These are phyloP conservation scores for Spodoptera littoralis DNA, from an alignment of 2,888 invertebrate genomes.

Conservation along the genomic window DNA sequence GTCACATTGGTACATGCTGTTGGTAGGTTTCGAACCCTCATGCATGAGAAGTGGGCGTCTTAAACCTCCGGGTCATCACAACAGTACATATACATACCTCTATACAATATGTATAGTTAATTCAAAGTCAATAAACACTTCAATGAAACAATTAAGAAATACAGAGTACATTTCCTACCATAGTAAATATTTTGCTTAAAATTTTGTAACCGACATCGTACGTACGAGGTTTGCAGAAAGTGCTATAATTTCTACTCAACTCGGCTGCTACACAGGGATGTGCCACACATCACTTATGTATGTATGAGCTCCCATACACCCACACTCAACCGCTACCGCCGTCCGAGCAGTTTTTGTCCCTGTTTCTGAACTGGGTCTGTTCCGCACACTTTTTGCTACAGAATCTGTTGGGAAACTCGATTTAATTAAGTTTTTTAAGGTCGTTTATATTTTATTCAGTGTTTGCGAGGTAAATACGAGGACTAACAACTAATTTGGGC, in stretches of 20 bases:
- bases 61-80: no score
- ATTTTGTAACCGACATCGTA: neutral
- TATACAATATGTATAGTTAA: no score
- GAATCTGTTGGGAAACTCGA: conserved; percentile 3
- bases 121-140: no score
- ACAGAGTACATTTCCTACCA: no score
- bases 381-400: conserved; percentile 19
- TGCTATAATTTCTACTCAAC: conserved; percentile 4
- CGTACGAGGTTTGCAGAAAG: neutral
- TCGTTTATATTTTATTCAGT: neutral
- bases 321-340: conserved; percentile 10
- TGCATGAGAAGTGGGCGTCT: no score
- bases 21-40: no score
- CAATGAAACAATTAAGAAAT: no score
- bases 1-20: no score
- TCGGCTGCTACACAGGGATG: neutral
- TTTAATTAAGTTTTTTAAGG: conserved; percentile 14
- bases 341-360: conserved; percentile 16
- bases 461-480: no score
- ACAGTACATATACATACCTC: no score
- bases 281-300: conserved; percentile 11
- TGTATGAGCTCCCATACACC: conserved; percentile 6
- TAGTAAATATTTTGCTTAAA: neutral
- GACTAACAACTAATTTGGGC: neutral
- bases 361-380: conserved; percentile 22